Evolutionary conservation across 2,797 vertebrate species (phyloP), one percentile per base, ranked within the genome.

Genomic region (Tachyglossus aculeatus): DNA sequence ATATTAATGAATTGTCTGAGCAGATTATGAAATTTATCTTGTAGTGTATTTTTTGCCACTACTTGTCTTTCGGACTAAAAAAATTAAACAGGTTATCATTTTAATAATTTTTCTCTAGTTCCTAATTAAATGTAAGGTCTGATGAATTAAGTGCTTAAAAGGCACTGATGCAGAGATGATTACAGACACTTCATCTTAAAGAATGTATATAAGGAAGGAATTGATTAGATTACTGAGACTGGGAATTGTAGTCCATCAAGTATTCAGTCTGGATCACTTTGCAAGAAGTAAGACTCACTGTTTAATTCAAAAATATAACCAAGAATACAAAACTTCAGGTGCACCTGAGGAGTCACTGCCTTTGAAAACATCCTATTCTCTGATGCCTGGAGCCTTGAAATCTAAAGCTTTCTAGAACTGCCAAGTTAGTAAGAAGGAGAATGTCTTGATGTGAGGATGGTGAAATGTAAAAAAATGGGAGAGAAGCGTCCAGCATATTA

Each of bases 171-270:
- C 71, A 61, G 76, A 59, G 67, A 76, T 61, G 77, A 67, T 74
- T 59, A 71, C 74, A 87, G 81, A 83, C 72, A 83, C 69, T 81
- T 85, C 79, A 70, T 80, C 82, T 87, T 88, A 84, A 83, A 86
- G 80, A 84, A 78, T 80, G 87, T 80, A 87, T 83, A 88, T 82
- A 84, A 87, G 85, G 85, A 84, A 86, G 85, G 77, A 75, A 83
- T 86, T 88, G 83, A 72, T 88, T 80, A 88, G 85, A 84, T 88
- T 81, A 83, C 77, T 80, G 86, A 88, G 78, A 86, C 80, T 84
- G 76, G 56, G 81, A 86, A 80, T 74, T 83, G 80, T 74, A 87
- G 84, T 85, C 81, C 82, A 83, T 87, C 85, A 88, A 80, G 83
- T 83, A 83, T 86, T 88, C 86, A 83, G 80, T 80, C 78, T 69